phyloP scores from a whole-genome alignment of 1,140 invertebrate genomes.

The Drosophila neocordata region DNA sequence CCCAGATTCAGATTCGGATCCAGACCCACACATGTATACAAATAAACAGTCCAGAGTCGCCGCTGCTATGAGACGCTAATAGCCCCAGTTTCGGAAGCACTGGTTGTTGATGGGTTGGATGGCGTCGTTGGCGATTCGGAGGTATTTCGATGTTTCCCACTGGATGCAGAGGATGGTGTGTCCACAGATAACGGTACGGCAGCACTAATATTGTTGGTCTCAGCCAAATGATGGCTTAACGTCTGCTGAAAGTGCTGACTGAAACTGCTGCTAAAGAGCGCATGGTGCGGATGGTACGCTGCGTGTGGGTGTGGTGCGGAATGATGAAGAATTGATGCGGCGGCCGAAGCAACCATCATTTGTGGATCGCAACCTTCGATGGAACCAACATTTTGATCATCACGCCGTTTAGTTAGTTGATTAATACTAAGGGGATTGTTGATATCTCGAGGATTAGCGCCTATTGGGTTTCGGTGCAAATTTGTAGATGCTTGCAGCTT shows the following conservation, averaged over 20 bases:
- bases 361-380: constrained; percentile 17
- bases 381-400: constrained; percentile 39
- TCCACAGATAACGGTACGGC: constrained; percentile 24
- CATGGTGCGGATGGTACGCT: constrained; percentile 39
- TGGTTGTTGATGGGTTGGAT: constrained; percentile 27
- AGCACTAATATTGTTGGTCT: constrained; percentile 12
- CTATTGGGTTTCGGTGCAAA: constrained; percentile 87
- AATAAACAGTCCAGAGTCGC: background rate
- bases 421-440: constrained; percentile 96
- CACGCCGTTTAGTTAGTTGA: constrained; percentile 87
- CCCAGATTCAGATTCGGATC: background rate
- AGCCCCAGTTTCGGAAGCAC: constrained; percentile 66
- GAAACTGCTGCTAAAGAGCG: constrained; percentile 53
- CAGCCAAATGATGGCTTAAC: constrained; percentile 53
- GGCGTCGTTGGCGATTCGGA: constrained; percentile 38
- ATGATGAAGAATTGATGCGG: constrained; percentile 31
- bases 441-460: constrained; percentile 94
- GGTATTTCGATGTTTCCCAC: constrained; percentile 41
- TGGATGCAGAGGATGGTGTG: constrained; percentile 27
- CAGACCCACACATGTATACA: background rate
- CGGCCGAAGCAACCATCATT: constrained; percentile 13
- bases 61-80: constrained; percentile 78
- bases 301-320: constrained; percentile 19
- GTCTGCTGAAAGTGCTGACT: constrained; percentile 74
- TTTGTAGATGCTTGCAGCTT: constrained; percentile 20